Evolutionary conservation across 2,888 invertebrate species (phyloP).

Genomic region (Adineta ricciae): DNA sequence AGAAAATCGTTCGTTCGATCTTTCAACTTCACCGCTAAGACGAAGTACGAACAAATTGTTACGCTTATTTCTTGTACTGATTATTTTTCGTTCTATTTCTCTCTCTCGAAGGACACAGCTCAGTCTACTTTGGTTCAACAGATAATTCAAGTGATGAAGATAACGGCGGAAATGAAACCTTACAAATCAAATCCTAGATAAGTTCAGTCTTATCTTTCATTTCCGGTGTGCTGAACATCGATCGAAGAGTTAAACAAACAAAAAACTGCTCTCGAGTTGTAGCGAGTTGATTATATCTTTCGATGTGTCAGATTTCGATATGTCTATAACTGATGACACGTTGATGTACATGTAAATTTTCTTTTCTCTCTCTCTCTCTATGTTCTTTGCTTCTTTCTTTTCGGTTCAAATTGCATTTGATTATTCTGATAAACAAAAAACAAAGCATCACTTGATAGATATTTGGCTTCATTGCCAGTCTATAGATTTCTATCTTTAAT

Average conservation of each 20-base stretch:
- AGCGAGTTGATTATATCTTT: not conserved
- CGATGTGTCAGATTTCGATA: not conserved
- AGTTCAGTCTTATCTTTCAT: not conserved
- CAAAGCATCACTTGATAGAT: not conserved
- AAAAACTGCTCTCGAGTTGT: no score
- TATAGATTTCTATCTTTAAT: not conserved
- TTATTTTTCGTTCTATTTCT: no score
- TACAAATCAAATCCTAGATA: not conserved
- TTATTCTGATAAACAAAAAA: not conserved
- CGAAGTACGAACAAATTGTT: not conserved
- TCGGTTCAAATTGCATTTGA: not conserved
- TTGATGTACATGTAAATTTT: not conserved
- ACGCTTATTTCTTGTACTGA: not conserved
- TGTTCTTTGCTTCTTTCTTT: not conserved
- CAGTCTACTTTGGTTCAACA: constrained; percentile 16
- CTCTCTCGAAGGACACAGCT: no score
- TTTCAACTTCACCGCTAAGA: constrained; percentile 3
- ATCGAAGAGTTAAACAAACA: not conserved
- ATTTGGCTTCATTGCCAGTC: not conserved
- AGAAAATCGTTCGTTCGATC: not conserved
- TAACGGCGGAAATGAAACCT: not conserved
- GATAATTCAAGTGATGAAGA: constrained; percentile 22
- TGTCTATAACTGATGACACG: not conserved
- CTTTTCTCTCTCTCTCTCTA: not conserved
- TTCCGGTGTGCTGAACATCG: not conserved